Evolutionary conservation across 2,797 vertebrate genomes (phyloP).

Genomic region (Protonibea diacanthus): DNA sequence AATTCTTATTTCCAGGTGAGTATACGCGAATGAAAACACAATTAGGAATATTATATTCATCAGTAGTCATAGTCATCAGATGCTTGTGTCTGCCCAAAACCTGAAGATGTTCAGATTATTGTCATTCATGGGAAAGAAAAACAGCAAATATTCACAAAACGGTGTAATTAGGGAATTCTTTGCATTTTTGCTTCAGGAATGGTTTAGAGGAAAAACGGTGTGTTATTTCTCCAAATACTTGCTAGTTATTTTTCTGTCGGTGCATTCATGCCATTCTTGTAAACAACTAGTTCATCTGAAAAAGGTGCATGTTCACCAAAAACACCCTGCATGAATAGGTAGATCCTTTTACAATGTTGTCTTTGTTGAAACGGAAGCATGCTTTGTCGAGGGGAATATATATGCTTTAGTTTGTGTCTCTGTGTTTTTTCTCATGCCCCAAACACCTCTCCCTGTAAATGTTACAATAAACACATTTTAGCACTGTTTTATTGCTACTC

Average conservation of each 20-base stretch:
- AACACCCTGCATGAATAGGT: neutral
- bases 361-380: neutral
- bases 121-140: neutral
- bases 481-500: slow-evolving; percentile 21
- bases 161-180: neutral
- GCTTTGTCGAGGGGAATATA: neutral
- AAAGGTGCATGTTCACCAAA: neutral
- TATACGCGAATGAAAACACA: too few relatives aligned
- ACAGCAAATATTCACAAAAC: neutral
- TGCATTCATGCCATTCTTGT: neutral
- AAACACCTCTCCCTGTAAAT: slow-evolving; percentile 6
- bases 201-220: neutral
- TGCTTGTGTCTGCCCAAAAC: neutral
- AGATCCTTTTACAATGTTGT: neutral
- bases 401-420: slow-evolving; percentile 1
- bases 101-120: neutral
- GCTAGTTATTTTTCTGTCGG: neutral
- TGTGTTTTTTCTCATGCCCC: neutral
- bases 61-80: too few relatives aligned
- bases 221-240: neutral
- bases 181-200: neutral
- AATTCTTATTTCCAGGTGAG: too few relatives aligned
- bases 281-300: neutral
- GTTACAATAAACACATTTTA: slow-evolving; percentile 18
- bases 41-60: too few relatives aligned